Evolutionary conservation across 2,888 invertebrate species (phyloP).

Genomic region (Torymus aiolomorphi): DNA sequence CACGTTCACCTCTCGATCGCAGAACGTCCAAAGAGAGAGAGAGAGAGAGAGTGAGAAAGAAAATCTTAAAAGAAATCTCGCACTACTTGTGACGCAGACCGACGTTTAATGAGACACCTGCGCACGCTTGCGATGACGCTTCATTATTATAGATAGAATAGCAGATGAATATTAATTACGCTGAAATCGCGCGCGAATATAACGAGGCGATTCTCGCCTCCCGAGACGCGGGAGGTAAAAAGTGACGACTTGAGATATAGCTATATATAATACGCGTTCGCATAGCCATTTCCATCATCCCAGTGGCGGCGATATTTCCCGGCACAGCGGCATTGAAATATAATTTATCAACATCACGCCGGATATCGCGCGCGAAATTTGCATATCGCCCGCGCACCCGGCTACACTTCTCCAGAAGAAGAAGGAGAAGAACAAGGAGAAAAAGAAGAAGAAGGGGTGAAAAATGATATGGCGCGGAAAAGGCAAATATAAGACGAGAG

Average conservation of each 20-base stretch:
- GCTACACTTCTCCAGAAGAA: background rate
- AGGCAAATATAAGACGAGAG: background rate
- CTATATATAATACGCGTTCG: background rate
- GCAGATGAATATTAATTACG: conserved; percentile 36
- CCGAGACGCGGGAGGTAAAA: background rate
- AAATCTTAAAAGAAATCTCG: background rate
- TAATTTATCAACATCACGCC: conserved; percentile 61
- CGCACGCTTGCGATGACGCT: background rate
- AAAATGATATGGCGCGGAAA: conserved; percentile 12
- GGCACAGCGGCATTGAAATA: conserved; percentile 60
- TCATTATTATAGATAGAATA: conserved; percentile 20
- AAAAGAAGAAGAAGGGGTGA: conserved; percentile 1
- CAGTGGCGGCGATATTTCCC: conserved; percentile 57
- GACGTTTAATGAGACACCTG: background rate
- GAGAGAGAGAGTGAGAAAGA: too few relatives aligned
- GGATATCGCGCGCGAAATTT: conserved; percentile 61
- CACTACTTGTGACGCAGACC: background rate
- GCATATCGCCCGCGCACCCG: conserved; percentile 53
- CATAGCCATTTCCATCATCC: conserved; percentile 43
- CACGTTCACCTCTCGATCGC: too few relatives aligned
- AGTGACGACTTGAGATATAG: background rate
- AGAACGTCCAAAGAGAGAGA: too few relatives aligned
- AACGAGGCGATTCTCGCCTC: conserved; percentile 33
- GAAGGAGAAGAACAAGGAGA: background rate
- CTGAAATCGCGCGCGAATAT: conserved; percentile 16